These are phyloP conservation scores for Sitophilus oryzae DNA, from an alignment of 1,140 invertebrate species.

Conservation along the genomic window DNA sequence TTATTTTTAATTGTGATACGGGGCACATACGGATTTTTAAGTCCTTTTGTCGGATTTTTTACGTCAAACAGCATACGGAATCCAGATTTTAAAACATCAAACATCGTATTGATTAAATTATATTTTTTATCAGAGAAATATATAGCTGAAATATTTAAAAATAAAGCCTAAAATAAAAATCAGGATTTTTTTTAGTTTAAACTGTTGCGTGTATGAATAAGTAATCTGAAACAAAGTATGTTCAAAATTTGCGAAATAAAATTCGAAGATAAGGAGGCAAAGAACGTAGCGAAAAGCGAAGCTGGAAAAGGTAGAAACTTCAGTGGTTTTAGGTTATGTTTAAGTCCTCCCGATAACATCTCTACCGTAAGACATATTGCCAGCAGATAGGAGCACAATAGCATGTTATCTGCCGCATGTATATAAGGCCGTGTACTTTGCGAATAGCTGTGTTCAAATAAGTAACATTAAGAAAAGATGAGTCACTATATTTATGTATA, in stretches of 20 bases:
- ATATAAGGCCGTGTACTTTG: constrained; percentile 31
- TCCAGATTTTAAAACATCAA: no score
- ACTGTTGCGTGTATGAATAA: no score
- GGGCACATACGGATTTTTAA: neutral
- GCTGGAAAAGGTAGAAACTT: constrained; percentile 29
- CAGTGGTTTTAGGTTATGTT: constrained; percentile 35
- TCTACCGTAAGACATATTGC: constrained; percentile 39
- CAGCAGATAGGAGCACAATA: constrained; percentile 40
- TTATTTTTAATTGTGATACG: neutral
- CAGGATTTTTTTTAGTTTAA: no score
- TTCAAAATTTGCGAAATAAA: neutral
- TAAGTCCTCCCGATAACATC: constrained; percentile 38
- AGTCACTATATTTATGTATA: neutral
- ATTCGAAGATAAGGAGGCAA: constrained; percentile 6
- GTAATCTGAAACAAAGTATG: neutral
- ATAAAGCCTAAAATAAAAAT: no score
- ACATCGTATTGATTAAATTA: no score
- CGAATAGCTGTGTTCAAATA: constrained; percentile 28
- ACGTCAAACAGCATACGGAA: neutral
- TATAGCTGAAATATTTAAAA: no score
- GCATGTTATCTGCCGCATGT: constrained; percentile 36
- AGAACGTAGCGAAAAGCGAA: constrained; percentile 22
- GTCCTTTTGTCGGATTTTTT: neutral
- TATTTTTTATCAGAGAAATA: no score
- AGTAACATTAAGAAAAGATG: constrained; percentile 7